Evolutionary conservation across 2,888 invertebrate genomes (phyloP).

Genomic region (Heliconius charithonia): DNA sequence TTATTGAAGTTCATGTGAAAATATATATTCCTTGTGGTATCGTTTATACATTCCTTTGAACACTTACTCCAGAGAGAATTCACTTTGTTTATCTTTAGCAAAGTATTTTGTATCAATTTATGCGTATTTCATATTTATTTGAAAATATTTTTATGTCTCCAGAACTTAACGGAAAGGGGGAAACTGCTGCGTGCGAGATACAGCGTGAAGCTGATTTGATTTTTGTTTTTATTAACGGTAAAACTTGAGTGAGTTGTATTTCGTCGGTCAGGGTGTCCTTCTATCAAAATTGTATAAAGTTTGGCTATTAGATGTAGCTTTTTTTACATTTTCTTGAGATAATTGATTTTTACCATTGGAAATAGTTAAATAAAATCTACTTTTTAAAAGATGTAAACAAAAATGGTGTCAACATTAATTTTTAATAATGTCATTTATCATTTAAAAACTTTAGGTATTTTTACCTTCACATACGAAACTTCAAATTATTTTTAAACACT

Average conservation of each 20-base stretch:
- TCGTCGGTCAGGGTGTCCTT: neutral
- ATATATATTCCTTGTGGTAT: constrained; percentile 13
- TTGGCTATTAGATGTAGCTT: neutral
- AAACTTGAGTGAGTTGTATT: neutral
- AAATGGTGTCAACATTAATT: too few species aligned
- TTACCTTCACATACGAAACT: too few species aligned
- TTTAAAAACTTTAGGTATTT: too few species aligned
- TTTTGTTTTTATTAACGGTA: neutral
- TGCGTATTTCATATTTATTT: neutral
- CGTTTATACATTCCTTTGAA: constrained; percentile 4
- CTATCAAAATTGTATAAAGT: neutral
- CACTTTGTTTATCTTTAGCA: neutral
- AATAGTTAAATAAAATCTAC: too few species aligned
- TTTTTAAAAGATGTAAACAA: too few species aligned
- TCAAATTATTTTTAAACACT: too few species aligned
- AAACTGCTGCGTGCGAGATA: too few species aligned
- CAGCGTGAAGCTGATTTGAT: too few species aligned
- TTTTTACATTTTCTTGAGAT: too few species aligned
- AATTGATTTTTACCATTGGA: too few species aligned
- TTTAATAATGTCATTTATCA: too few species aligned
- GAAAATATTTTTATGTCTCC: neutral
- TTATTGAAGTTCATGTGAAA: constrained; percentile 11
- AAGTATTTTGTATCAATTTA: constrained; percentile 2
- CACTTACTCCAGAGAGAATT: neutral
- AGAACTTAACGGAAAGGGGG: too few species aligned